Evolutionary conservation across 2,888 invertebrate genomes (phyloP).

Genomic region (Archips crataeganus): DNA sequence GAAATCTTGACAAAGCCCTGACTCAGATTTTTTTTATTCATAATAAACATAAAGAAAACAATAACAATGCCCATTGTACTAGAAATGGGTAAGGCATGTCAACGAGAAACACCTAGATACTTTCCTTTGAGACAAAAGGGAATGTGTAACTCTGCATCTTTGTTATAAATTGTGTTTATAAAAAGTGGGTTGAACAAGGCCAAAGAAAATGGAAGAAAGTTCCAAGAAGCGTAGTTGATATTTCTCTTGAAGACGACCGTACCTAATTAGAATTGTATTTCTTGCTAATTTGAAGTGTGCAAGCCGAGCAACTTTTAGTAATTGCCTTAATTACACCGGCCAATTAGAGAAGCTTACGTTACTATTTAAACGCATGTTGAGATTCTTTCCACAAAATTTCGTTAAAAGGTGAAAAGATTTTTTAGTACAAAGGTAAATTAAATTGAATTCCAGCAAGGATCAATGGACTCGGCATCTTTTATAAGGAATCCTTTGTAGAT

Average conservation of each 20-base stretch:
- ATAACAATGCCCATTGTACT: slow-evolving; percentile 13
- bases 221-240: slow-evolving; percentile 23
- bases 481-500: slow-evolving; percentile 53
- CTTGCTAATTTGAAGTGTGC: slow-evolving; percentile 7
- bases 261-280: slow-evolving; percentile 1
- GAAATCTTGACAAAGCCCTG: neutral
- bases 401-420: neutral
- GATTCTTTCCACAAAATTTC: neutral
- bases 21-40: neutral
- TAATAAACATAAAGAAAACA: neutral
- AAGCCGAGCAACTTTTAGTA: slow-evolving; percentile 26
- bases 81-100: slow-evolving; percentile 1
- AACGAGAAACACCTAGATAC: slow-evolving; percentile 14
- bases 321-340: slow-evolving; percentile 36
- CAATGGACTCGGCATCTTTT: slow-evolving; percentile 17
- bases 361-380: neutral
- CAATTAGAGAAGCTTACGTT: slow-evolving; percentile 7
- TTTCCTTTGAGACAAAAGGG: slow-evolving; percentile 20
- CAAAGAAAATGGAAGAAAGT: neutral
- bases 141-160: slow-evolving; percentile 20
- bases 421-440: neutral
- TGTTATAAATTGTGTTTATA: slow-evolving; percentile 33
- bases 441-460: slow-evolving; percentile 15
- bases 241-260: slow-evolving; percentile 1
- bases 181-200: neutral